Conservation (phyloP, 2,113 vertebrate species). For the Felis chaus region DNA sequence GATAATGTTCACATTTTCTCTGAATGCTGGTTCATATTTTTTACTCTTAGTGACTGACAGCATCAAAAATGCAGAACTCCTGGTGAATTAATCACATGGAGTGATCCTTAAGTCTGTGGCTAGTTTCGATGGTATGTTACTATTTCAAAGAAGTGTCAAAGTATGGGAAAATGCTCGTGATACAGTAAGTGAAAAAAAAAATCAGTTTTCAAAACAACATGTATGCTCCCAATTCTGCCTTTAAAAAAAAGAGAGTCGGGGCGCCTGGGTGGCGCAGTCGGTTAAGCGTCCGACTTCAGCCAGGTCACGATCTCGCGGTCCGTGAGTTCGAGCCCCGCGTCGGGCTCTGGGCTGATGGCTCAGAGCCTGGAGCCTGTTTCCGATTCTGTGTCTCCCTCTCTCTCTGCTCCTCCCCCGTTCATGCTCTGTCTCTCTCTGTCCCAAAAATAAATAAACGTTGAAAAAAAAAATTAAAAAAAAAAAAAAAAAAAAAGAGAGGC, state of each 20-base stretch:
- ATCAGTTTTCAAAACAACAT: background rate
- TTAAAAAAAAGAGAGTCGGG: background rate
- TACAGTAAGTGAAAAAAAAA: constrained; percentile 21
- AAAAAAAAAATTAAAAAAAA: too few species aligned
- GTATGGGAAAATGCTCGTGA: background rate
- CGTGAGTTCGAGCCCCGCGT: too few species aligned
- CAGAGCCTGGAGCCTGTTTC: too few species aligned
- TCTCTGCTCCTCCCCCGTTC: too few species aligned
- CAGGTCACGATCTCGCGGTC: too few species aligned
- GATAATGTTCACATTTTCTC: constrained; percentile 38
- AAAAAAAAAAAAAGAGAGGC: too few species aligned
- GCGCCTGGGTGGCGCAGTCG: too few species aligned
- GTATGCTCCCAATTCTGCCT: background rate
- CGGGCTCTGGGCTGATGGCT: too few species aligned
- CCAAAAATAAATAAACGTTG: too few species aligned
- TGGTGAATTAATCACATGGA: background rate
- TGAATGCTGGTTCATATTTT: constrained; percentile 10
- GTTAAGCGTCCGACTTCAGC: too few species aligned
- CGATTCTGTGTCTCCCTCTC: too few species aligned
- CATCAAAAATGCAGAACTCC: background rate
- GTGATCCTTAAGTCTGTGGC: background rate
- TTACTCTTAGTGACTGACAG: background rate
- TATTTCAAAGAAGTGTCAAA: background rate
- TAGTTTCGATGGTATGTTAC: background rate
- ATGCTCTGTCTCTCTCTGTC: too few species aligned